Conservation (phyloP, 2,797 vertebrate species). For the Echiichthys vipera region DNA sequence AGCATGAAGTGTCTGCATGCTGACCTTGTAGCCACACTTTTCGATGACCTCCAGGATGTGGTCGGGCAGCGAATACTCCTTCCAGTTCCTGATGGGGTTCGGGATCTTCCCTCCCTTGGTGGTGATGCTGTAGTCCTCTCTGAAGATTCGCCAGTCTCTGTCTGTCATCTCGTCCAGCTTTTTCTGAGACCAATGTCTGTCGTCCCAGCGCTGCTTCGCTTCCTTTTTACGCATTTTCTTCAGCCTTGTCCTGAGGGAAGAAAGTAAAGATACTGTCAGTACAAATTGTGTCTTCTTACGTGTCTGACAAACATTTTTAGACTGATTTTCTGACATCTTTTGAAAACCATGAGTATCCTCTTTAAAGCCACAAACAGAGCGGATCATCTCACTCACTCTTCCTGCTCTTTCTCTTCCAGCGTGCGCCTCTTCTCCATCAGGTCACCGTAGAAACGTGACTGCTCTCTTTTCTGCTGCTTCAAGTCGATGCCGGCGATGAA, state of each 20-base stretch:
- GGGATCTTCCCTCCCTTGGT: slow-evolving; percentile 99
- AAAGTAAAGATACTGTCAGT: not conserved
- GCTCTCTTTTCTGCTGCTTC: slow-evolving; percentile 97
- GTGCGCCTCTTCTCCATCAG: slow-evolving; percentile 98
- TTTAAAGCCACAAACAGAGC: not conserved
- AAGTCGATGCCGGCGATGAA: slow-evolving; percentile 98
- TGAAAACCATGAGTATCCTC: not conserved
- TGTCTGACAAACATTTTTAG: not conserved
- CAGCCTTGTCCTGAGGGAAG: slow-evolving; percentile 85
- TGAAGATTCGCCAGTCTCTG: slow-evolving; percentile 98
- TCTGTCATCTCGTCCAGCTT: slow-evolving; percentile 99
- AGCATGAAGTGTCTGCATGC: not conserved
- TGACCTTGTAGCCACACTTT: slow-evolving; percentile 97
- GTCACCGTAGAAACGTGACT: slow-evolving; percentile 96
- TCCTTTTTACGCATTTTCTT: slow-evolving; percentile 98
- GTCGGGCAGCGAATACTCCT: slow-evolving; percentile 92
- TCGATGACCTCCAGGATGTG: slow-evolving; percentile 99
- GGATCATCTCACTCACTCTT: slow-evolving; percentile 88
- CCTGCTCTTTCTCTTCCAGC: slow-evolving; percentile 97
- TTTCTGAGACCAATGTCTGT: slow-evolving; percentile 99
- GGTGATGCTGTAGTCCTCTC: slow-evolving; percentile 98
- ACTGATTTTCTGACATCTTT: not conserved
- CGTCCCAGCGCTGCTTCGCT: slow-evolving; percentile 98
- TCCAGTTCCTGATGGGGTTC: slow-evolving; percentile 98
- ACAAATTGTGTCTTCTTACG: not conserved